Percentiles rank a stretch among this genome's conserved stretches.
phyloP scores from a whole-genome alignment of 2,888 invertebrate species.

The Tenthredo scrophulariae region DNA sequence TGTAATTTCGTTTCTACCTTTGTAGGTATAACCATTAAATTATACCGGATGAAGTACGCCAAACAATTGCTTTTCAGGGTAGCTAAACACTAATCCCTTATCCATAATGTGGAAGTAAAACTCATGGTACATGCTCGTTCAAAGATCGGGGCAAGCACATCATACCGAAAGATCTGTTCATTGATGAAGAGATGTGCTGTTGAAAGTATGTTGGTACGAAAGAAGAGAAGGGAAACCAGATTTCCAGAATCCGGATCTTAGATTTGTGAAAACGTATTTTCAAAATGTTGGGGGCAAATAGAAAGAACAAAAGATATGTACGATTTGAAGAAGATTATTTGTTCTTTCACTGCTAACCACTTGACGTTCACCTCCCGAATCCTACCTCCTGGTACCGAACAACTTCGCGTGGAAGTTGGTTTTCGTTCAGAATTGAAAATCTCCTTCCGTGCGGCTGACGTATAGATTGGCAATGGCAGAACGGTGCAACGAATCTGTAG shows the following conservation, averaged over 20 bases:
- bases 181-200: background rate
- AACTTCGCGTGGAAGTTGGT: background rate
- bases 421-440: slow-evolving; percentile 41
- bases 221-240: background rate
- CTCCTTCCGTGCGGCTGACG: slow-evolving; percentile 32
- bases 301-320: background rate
- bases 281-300: background rate
- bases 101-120: background rate
- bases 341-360: background rate
- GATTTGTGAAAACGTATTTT: too few relatives aligned
- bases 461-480: slow-evolving; percentile 38
- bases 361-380: background rate
- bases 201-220: background rate
- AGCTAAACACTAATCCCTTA: background rate
- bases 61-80: slow-evolving; percentile 19
- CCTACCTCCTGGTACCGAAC: background rate
- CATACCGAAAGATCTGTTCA: background rate
- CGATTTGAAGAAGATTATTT: background rate
- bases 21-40: slow-evolving; percentile 40
- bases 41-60: slow-evolving; percentile 15
- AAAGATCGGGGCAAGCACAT: background rate
- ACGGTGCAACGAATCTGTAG: slow-evolving; percentile 51
- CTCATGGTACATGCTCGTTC: background rate
- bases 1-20: slow-evolving; percentile 17
- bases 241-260: background rate